Base-by-base conservation (phyloP, 23 tunicate species). In the Phallusia fumigata region DNA sequence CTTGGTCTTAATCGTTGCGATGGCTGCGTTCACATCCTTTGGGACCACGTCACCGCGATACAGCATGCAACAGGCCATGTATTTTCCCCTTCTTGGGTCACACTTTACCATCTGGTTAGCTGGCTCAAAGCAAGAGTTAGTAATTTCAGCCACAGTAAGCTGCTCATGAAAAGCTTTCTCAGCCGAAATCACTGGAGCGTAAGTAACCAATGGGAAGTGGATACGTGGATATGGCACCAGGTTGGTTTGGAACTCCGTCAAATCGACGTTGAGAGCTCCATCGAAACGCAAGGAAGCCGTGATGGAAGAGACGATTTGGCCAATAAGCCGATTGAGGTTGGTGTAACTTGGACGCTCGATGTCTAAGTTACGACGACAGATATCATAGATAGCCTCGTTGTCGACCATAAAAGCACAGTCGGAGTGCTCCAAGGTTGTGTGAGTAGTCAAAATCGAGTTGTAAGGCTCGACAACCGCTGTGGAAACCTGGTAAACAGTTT, bases 321-420 rank as follows among this genome's bases (percentile, higher is more conserved):
- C 94, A 64, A 94, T 89, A 22, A 97, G 58, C 22, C 99, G 97
- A 58, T 97, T 97, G 26, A 97, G 81, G 85, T 97, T 97, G 88
- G 90, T 86, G 85, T 97, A 97, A 50, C 95, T 97, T 73, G 99
- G 99, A 35, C 99, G 95, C 79, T 97, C 97, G 76, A 97, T 94
- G 84, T 94, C 97, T 53, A 97, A 88, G 75, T 97, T 97, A 79
- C 95, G 90, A 65, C 97, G 95, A 82, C 99, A 97, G 77, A 97
- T 97, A 81, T 97, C 99, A 69, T 97, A 97, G 81, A 97, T 97
- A 80, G 99, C 99, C 65, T 97, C 99, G 84, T 97, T 97, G 89
- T 97, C 99, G 19, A 89, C 90, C 92, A 88, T 88, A 76, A 88
- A 88, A 76, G 92, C 92, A 73, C 92, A 88, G 87, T 88, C 92